phyloP scores from a whole-genome alignment of 2,797 vertebrate species.

The Eremophila alpestris region DNA sequence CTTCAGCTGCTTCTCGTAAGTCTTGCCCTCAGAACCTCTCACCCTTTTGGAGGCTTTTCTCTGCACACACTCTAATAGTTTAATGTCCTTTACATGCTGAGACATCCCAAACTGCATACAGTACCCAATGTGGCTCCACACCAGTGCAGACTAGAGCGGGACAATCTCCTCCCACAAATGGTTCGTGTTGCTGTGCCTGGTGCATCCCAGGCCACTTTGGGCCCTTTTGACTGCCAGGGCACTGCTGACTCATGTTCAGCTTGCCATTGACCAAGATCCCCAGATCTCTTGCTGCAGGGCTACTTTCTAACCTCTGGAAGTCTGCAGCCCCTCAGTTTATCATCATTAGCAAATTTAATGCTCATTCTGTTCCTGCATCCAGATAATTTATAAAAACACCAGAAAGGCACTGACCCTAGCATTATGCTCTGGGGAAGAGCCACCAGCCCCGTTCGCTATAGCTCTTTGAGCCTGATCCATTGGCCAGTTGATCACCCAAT shows the following conservation, averaged over 20 bases:
- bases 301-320: not conserved
- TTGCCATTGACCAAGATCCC: not conserved
- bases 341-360: not conserved
- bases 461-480: not conserved
- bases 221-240: not conserved
- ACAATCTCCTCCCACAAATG: not conserved
- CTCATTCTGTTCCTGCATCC: not conserved
- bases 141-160: not conserved
- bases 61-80: not conserved
- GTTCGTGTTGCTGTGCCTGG: accelerated
- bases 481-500: too few relatives aligned
- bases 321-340: not conserved
- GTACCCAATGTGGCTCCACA: not conserved
- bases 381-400: not conserved
- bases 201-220: not conserved
- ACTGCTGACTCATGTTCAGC: not conserved
- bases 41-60: not conserved
- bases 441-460: not conserved
- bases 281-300: not conserved
- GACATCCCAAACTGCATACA: not conserved
- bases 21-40: not conserved
- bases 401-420: not conserved
- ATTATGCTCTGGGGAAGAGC: not conserved
- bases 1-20: not conserved
- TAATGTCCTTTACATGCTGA: not conserved